phyloP scores from a whole-genome alignment of 2,113 vertebrate genomes.

The Phainopepla nitens region DNA sequence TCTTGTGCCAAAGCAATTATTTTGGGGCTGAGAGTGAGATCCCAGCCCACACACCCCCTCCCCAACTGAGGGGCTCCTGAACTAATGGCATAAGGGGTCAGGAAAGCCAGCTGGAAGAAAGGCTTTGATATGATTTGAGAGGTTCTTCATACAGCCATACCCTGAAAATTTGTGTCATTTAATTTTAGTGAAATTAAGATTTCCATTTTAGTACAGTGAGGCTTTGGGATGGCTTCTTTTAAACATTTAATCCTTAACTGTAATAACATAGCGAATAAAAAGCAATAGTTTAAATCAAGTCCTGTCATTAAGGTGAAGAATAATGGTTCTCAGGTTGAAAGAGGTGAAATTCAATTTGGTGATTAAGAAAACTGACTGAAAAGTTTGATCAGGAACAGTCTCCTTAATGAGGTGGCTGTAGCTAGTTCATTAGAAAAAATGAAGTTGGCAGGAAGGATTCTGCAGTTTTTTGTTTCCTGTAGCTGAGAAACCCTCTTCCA shows the following conservation, averaged over 20 bases:
- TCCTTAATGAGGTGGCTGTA: neutral
- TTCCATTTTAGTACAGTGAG: neutral
- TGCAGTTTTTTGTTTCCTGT: neutral
- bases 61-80: neutral
- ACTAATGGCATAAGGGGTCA: neutral
- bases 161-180: neutral
- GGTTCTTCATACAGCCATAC: neutral
- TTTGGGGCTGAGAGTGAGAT: neutral
- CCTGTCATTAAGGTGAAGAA: neutral
- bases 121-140: neutral
- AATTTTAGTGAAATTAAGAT: neutral
- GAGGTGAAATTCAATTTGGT: neutral
- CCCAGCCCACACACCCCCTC: neutral
- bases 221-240: neutral
- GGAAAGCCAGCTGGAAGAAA: neutral
- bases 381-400: neutral
- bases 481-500: neutral
- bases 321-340: neutral
- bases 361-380: constrained; percentile 28
- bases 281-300: constrained; percentile 1
- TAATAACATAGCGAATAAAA: neutral
- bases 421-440: neutral
- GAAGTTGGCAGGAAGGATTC: neutral
- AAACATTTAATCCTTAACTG: neutral
- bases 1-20: neutral